Evolutionary conservation across 1,140 invertebrate genomes (phyloP).

Genomic region (Harlomillsia oculata): DNA sequence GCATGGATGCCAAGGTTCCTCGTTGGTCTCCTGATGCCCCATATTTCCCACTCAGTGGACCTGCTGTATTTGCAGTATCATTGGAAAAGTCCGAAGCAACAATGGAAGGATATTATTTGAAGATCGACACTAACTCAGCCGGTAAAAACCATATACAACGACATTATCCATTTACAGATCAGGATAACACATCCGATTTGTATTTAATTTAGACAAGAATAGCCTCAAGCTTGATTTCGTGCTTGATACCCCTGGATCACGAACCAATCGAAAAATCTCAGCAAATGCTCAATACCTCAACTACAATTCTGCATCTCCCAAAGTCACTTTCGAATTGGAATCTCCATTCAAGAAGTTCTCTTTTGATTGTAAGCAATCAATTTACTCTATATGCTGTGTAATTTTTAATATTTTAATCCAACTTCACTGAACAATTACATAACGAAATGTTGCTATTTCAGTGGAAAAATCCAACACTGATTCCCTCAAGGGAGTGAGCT

Average conservation of each 20-base stretch:
- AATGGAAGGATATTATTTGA: slow-evolving; percentile 52
- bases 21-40: slow-evolving; percentile 43
- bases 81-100: slow-evolving; percentile 54
- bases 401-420: too few species aligned
- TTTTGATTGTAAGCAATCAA: slow-evolving; percentile 41
- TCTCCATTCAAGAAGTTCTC: slow-evolving; percentile 50
- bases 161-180: too few species aligned
- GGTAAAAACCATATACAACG: slow-evolving; percentile 10
- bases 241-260: slow-evolving; percentile 59
- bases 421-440: too few species aligned
- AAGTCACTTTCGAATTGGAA: slow-evolving; percentile 46
- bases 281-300: slow-evolving; percentile 44
- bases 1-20: slow-evolving; percentile 52
- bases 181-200: too few species aligned
- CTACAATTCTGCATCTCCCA: slow-evolving; percentile 41
- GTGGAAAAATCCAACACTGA: slow-evolving; percentile 44
- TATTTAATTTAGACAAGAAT: slow-evolving; percentile 37
- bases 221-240: slow-evolving; percentile 48
- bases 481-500: slow-evolving; percentile 38
- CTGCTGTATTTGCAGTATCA: slow-evolving; percentile 48
- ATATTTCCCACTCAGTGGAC: slow-evolving; percentile 54
- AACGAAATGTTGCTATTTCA: too few species aligned
- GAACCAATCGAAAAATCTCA: slow-evolving; percentile 50
- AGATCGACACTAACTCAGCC: slow-evolving; percentile 36
- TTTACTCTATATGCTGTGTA: too few species aligned